phyloP scores from a whole-genome alignment of 2,888 invertebrate species.

The Drosophila niveifrons region DNA sequence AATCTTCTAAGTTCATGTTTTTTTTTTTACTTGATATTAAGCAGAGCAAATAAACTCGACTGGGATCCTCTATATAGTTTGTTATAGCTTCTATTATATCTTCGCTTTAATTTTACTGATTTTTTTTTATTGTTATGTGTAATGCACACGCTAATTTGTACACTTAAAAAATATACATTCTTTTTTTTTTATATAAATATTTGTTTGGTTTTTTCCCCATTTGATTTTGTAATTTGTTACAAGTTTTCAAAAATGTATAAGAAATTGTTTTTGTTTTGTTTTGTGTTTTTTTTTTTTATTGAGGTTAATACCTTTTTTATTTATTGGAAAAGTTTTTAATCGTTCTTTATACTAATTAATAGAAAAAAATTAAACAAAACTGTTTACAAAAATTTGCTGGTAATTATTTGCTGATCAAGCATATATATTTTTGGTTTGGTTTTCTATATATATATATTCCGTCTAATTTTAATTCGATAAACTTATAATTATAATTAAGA shows the following conservation, averaged over 20 bases:
- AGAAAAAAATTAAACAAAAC: background rate
- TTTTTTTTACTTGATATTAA: constrained; percentile 4
- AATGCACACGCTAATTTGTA: constrained; percentile 49
- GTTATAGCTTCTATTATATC: constrained; percentile 3
- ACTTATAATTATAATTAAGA: constrained; percentile 5
- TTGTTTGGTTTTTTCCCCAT: background rate
- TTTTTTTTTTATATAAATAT: constrained; percentile 14
- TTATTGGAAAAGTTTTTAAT: constrained; percentile 17
- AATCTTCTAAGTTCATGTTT: background rate
- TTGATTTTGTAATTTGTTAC: constrained; percentile 8
- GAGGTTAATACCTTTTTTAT: constrained; percentile 8
- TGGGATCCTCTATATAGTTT: constrained; percentile 13
- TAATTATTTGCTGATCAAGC: constrained; percentile 9
- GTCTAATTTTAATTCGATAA: constrained; percentile 1
- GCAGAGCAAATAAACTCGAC: constrained; percentile 33
- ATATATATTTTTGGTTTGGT: background rate
- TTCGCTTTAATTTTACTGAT: background rate
- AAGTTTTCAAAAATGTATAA: constrained; percentile 35
- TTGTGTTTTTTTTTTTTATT: background rate
- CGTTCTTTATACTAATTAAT: background rate
- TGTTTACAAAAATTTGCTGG: constrained; percentile 2
- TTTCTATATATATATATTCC: background rate
- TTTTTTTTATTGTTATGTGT: constrained; percentile 17
- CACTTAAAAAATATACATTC: constrained; percentile 53
- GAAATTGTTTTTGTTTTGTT: constrained; percentile 17